phyloP scores from a whole-genome alignment of 2,113 vertebrate genomes.

The Platysternon megacephalum region DNA sequence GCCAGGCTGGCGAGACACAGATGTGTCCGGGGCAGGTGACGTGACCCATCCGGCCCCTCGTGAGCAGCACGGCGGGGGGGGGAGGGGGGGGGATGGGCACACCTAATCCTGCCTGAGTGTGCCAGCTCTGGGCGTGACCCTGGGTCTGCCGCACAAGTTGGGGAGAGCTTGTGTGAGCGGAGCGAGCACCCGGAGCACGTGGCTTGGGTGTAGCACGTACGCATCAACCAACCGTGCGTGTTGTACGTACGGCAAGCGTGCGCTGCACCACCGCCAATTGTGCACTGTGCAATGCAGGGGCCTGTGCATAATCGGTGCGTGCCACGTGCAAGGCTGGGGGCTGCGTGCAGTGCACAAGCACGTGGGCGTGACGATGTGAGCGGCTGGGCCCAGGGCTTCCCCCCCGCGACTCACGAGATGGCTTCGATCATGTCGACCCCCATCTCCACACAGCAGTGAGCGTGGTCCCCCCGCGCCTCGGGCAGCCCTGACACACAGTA shows the following conservation, averaged over 20 bases:
- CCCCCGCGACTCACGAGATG: constrained; percentile 87
- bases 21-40: background rate
- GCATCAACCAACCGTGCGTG: background rate
- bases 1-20: background rate
- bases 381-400: too few relatives aligned
- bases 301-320: background rate
- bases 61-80: background rate
- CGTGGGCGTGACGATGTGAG: background rate
- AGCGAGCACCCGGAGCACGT: background rate
- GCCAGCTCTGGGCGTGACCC: background rate
- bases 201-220: too few relatives aligned
- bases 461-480: constrained; percentile 92
- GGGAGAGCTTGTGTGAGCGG: background rate
- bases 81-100: too few relatives aligned
- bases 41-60: background rate
- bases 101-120: background rate
- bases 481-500: constrained; percentile 95
- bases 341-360: background rate
- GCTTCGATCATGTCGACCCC: constrained; percentile 98
- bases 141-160: too few relatives aligned
- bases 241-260: background rate
- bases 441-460: constrained; percentile 98
- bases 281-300: accelerated
- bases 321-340: background rate
- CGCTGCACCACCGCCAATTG: background rate